Evolutionary conservation across 2,797 vertebrate species (phyloP).

Genomic region (Alauda arvensis): DNA sequence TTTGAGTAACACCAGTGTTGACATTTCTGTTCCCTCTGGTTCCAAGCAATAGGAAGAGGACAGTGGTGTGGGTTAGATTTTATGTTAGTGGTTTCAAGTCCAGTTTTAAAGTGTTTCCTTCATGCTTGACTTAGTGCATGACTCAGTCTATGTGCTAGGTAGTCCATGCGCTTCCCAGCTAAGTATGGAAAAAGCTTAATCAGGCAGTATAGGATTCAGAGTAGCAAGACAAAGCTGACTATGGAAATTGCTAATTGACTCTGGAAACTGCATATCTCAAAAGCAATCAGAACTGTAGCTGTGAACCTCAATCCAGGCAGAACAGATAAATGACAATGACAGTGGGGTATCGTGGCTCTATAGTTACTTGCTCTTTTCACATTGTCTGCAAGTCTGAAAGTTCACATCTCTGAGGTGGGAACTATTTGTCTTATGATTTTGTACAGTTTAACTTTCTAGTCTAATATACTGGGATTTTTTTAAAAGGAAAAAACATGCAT

Average conservation of each 20-base stretch:
- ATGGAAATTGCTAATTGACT: conserved; percentile 23
- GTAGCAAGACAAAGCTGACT: background rate
- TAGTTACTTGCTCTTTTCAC: background rate
- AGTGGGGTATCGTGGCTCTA: background rate
- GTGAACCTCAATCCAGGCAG: background rate
- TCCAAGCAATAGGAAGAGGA: background rate
- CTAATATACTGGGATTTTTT: background rate
- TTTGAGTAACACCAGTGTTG: background rate
- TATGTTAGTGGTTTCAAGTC: background rate
- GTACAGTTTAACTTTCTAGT: background rate
- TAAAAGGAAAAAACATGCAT: background rate
- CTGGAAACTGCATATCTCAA: conserved; percentile 2
- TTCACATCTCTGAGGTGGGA: background rate
- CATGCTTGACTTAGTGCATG: background rate
- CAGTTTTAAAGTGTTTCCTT: background rate
- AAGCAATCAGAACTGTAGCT: conserved; percentile 17
- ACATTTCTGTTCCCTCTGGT: background rate
- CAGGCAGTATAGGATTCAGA: background rate
- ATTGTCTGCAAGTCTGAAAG: background rate
- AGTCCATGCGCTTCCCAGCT: background rate
- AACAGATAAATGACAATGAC: background rate
- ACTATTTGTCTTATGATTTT: background rate
- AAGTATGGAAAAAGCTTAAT: conserved; percentile 16
- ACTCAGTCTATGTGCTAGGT: background rate
- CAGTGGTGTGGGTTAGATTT: background rate